These are phyloP conservation scores for Sesia apiformis DNA, from an alignment of 2,888 invertebrate species.

Conservation along the genomic window DNA sequence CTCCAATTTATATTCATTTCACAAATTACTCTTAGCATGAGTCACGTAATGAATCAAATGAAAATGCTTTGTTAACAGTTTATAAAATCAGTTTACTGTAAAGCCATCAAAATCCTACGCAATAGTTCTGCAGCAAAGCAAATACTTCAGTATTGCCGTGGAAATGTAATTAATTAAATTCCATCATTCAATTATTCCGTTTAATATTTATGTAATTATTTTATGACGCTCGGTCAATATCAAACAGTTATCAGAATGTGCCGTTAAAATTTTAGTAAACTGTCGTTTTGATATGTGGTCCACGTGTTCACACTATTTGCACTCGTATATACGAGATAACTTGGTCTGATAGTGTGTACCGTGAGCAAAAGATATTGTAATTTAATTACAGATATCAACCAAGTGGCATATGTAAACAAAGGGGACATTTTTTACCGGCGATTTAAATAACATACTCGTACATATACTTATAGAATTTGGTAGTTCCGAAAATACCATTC, in stretches of 20 bases:
- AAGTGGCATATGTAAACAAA: too few relatives aligned
- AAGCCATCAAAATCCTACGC: neutral
- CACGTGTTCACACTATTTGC: too few relatives aligned
- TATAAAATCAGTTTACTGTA: neutral
- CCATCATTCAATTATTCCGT: conserved; percentile 19
- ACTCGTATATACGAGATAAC: too few relatives aligned
- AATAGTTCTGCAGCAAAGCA: neutral
- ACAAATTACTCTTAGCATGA: neutral
- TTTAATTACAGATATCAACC: too few relatives aligned
- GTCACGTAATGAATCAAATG: neutral
- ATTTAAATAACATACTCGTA: too few relatives aligned
- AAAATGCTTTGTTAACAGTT: neutral
- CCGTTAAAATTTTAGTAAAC: neutral
- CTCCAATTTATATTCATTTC: too few relatives aligned
- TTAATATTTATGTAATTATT: conserved; percentile 34
- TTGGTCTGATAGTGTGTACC: too few relatives aligned
- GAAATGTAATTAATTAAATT: conserved; percentile 23
- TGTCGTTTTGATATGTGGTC: too few relatives aligned
- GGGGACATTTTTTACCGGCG: too few relatives aligned
- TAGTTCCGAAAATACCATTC: too few relatives aligned
- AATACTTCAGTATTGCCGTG: neutral
- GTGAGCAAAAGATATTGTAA: too few relatives aligned
- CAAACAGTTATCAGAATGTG: conserved; percentile 23
- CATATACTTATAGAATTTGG: too few relatives aligned
- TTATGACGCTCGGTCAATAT: conserved; percentile 19